phyloP scores from a whole-genome alignment of 1,140 invertebrate species.

The Drosophila lacteicornis region DNA sequence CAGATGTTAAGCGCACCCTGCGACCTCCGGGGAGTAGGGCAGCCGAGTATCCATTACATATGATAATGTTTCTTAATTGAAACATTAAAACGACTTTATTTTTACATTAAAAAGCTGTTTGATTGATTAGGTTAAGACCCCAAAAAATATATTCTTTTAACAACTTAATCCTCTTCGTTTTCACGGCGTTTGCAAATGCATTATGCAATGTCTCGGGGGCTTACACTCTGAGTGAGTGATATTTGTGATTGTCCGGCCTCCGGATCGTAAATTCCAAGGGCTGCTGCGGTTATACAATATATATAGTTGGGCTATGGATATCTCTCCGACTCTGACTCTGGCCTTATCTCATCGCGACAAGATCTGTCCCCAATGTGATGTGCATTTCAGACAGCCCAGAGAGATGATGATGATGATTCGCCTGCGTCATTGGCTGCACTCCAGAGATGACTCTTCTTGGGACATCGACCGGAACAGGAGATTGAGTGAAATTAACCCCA shows the following conservation, averaged over 20 bases:
- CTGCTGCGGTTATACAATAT: constrained; percentile 19
- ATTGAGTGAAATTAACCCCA: constrained; percentile 16
- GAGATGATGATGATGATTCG: neutral
- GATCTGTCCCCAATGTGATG: constrained; percentile 28
- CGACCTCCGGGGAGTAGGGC: neutral
- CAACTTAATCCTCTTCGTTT: neutral
- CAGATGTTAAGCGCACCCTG: constrained; percentile 30
- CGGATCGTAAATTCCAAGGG: constrained; percentile 19
- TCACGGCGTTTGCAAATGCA: neutral
- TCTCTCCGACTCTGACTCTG: neutral
- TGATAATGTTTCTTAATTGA: constrained; percentile 38
- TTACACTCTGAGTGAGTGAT: constrained; percentile 12
- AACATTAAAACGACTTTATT: neutral
- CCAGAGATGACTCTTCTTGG: neutral
- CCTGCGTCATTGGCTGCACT: constrained; percentile 37
- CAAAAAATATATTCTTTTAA: no score
- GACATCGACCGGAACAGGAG: neutral
- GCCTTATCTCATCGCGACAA: constrained; percentile 17
- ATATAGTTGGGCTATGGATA: neutral
- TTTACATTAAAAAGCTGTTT: neutral
- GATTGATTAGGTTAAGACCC: constrained; percentile 1
- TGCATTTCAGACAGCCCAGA: constrained; percentile 24
- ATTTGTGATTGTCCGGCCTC: constrained; percentile 15
- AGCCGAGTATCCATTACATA: constrained; percentile 24
- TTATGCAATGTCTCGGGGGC: constrained; percentile 3